Evolutionary conservation across 2,113 vertebrate genomes (phyloP).

Genomic region (Macquaria australasica): DNA sequence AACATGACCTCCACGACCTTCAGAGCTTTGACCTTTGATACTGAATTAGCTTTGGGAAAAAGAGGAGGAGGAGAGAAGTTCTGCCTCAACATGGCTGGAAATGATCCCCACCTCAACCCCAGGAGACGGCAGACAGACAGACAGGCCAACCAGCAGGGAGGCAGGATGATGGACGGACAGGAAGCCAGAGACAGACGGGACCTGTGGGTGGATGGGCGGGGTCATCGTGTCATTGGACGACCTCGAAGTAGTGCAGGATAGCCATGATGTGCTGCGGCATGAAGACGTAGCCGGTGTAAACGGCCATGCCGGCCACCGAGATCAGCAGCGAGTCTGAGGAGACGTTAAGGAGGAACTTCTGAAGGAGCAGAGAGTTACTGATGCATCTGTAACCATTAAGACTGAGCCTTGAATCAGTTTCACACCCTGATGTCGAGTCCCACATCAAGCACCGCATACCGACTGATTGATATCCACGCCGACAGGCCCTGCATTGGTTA

Average conservation of each 20-base stretch:
- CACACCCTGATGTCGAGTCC: no score
- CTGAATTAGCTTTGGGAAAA: background rate
- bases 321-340: slow-evolving; percentile 93
- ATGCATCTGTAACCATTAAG: no score
- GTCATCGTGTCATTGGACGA: slow-evolving; percentile 88
- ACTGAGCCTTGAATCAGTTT: no score
- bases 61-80: background rate
- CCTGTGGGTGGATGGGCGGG: background rate
- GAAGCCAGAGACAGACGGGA: slow-evolving; percentile 28
- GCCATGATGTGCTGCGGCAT: slow-evolving; percentile 99
- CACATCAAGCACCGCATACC: no score
- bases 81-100: background rate
- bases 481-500: no score
- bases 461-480: no score
- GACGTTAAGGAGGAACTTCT: slow-evolving; percentile 48
- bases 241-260: slow-evolving; percentile 97
- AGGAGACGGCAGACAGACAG: background rate
- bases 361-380: no score
- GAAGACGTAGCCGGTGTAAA: slow-evolving; percentile 98
- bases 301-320: slow-evolving; percentile 93
- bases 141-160: background rate
- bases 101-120: background rate
- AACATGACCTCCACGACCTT: background rate
- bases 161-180: background rate
- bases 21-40: slow-evolving; percentile 2